phyloP scores from a whole-genome alignment of 2,797 vertebrate genomes.

The Protosalanx chinensis region DNA sequence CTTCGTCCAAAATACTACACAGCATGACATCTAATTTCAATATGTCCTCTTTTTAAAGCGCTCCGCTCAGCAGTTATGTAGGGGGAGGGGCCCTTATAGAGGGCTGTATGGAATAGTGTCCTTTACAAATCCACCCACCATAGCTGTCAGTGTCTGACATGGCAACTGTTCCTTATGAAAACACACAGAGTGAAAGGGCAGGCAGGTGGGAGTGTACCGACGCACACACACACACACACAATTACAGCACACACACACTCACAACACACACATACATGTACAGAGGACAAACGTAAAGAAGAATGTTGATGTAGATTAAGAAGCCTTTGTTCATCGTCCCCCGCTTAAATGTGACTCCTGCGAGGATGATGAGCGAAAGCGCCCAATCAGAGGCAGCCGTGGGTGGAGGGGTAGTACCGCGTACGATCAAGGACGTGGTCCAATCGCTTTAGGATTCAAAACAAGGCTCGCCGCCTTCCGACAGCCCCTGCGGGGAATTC shows the following conservation, averaged over 20 bases:
- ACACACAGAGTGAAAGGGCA: neutral
- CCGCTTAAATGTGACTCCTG: neutral
- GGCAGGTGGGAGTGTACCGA: neutral
- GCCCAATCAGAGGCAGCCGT: neutral
- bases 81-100: neutral
- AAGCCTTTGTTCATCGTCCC: neutral
- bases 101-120: neutral
- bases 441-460: neutral
- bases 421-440: neutral
- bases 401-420: neutral
- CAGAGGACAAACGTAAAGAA: neutral
- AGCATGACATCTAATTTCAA: neutral
- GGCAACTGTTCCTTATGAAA: neutral
- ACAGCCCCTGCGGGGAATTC: neutral
- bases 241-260: neutral
- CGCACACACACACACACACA: neutral
- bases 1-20: neutral
- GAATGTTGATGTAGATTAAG: constrained; percentile 8
- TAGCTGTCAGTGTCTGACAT: neutral
- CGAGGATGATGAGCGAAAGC: neutral
- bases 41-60: neutral
- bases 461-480: neutral
- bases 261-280: neutral
- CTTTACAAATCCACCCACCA: neutral
- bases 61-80: neutral